Evolutionary conservation across 1,140 invertebrate species (phyloP).

Genomic region (Procambarus virginalis): DNA sequence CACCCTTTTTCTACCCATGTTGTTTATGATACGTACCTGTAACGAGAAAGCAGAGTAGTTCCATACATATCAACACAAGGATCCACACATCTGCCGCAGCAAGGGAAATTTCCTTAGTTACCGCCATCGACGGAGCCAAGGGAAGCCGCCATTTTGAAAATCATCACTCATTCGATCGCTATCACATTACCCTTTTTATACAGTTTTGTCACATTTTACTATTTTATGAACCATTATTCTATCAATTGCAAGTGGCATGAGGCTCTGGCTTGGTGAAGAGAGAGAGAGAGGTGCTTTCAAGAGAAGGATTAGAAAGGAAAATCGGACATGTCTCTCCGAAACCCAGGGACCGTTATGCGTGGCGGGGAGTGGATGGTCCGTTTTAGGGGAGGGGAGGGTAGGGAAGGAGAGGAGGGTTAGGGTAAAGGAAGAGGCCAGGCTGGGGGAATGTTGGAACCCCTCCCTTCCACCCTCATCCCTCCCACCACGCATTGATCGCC

Average conservation of each 20-base stretch:
- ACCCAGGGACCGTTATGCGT: slow-evolving; percentile 42
- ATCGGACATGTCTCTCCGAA: not conserved
- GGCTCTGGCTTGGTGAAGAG: not conserved
- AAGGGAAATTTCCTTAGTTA: not conserved
- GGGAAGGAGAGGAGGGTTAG: not conserved
- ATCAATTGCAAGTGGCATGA: not conserved
- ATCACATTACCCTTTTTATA: not conserved
- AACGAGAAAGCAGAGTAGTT: not conserved
- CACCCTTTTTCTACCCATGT: not conserved
- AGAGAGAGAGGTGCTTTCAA: not conserved
- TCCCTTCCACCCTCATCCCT: too few relatives aligned
- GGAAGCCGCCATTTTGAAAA: slow-evolving; percentile 60
- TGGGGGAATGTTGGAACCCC: not conserved
- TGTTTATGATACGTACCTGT: slow-evolving; percentile 32
- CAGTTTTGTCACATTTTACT: not conserved
- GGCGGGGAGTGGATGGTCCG: slow-evolving; percentile 2
- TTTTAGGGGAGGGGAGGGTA: slow-evolving; percentile 13
- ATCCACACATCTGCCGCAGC: not conserved
- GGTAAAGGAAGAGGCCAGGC: not conserved
- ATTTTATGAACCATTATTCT: not conserved
- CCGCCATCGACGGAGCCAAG: slow-evolving; percentile 1
- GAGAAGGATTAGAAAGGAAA: slow-evolving; percentile 10
- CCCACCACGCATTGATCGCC: slow-evolving; percentile 53
- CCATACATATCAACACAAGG: not conserved
- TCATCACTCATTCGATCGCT: slow-evolving; percentile 43